phyloP scores from a whole-genome alignment of 2,113 vertebrate species.

The Oncorhynchus masou region DNA sequence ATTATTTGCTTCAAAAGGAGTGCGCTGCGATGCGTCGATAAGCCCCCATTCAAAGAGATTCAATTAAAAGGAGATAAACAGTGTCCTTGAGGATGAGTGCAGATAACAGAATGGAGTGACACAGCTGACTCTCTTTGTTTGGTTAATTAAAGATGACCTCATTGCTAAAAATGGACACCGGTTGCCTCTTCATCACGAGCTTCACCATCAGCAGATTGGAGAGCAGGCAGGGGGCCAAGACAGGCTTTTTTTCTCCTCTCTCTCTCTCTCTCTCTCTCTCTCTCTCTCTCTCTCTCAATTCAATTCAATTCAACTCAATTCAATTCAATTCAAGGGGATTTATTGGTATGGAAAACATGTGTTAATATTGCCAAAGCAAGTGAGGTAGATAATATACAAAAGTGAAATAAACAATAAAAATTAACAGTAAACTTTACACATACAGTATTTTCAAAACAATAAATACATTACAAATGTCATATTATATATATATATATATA shows the following conservation, averaged over 20 bases:
- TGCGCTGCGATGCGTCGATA: slow-evolving; percentile 64
- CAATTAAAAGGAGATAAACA: slow-evolving; percentile 75
- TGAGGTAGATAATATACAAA: too few species aligned
- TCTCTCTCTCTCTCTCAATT: too few species aligned
- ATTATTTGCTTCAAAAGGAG: slow-evolving; percentile 56
- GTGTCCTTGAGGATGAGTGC: slow-evolving; percentile 75
- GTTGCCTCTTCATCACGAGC: slow-evolving; percentile 76
- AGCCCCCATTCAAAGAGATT: slow-evolving; percentile 6
- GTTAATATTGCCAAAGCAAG: too few species aligned
- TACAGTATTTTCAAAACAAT: too few species aligned
- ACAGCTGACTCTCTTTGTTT: slow-evolving; percentile 77
- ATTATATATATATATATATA: too few species aligned
- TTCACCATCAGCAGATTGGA: slow-evolving; percentile 80
- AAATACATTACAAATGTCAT: too few species aligned
- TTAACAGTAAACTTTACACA: too few species aligned
- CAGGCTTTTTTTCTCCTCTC: slow-evolving; percentile 50
- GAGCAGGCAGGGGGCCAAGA: slow-evolving; percentile 74
- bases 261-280: background rate
- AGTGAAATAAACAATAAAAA: too few species aligned
- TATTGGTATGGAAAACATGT: too few species aligned
- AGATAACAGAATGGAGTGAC: slow-evolving; percentile 77
- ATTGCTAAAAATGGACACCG: slow-evolving; percentile 81
- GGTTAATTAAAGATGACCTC: slow-evolving; percentile 82
- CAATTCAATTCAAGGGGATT: too few species aligned
- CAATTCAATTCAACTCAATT: too few species aligned